These are phyloP conservation scores for Mycteria americana DNA, from an alignment of 2,797 vertebrate species.

Conservation along the genomic window DNA sequence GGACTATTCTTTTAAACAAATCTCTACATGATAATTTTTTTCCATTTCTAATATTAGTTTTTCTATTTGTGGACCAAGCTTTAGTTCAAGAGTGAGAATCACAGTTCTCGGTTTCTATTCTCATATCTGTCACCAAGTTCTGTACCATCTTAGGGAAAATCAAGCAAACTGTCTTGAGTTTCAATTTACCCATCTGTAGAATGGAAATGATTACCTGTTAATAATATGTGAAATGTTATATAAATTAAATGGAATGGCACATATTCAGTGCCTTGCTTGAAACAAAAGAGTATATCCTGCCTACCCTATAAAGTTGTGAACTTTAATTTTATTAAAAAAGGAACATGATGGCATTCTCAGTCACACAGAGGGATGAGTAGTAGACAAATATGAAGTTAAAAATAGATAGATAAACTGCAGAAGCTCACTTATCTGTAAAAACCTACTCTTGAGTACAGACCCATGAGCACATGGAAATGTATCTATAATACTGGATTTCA, in stretches of 20 bases:
- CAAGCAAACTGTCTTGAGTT: background rate
- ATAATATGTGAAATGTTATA: background rate
- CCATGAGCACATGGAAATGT: background rate
- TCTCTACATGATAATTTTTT: background rate
- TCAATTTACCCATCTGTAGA: background rate
- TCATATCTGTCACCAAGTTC: background rate
- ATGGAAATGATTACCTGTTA: background rate
- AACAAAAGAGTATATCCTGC: background rate
- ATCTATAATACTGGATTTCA: background rate
- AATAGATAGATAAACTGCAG: background rate
- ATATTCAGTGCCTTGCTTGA: background rate
- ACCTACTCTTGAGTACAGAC: background rate
- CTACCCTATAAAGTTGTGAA: background rate
- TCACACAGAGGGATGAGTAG: background rate
- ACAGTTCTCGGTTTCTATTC: constrained; percentile 12
- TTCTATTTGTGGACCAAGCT: background rate
- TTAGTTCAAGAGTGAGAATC: constrained; percentile 2
- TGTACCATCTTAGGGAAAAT: background rate
- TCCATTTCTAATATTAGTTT: background rate
- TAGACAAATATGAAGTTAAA: background rate
- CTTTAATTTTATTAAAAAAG: background rate
- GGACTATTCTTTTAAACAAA: background rate
- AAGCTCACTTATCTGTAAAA: background rate
- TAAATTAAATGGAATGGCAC: background rate
- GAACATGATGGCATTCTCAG: background rate